Percentiles rank a stretch among this genome's conserved stretches.
Conservation (phyloP, 2,113 vertebrate species). For the Grammomys dolichurus region DNA sequence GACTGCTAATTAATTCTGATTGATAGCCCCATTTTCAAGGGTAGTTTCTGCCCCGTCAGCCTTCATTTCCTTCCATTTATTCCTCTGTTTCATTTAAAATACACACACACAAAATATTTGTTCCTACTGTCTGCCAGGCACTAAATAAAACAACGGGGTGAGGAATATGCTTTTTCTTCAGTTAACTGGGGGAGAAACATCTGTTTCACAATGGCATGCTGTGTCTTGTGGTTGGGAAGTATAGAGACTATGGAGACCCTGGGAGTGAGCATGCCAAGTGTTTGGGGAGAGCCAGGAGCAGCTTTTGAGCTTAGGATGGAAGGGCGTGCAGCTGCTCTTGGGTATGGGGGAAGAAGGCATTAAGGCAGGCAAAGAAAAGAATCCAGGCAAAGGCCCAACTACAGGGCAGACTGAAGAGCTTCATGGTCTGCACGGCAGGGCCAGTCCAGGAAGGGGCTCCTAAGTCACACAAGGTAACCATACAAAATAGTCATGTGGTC, state of each 20-base stretch:
- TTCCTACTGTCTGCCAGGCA: background rate
- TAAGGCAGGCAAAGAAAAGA: background rate
- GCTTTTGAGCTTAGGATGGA: background rate
- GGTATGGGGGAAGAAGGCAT: background rate
- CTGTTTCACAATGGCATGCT: background rate
- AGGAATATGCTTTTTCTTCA: background rate
- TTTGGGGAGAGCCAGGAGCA: background rate
- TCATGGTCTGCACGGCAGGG: background rate
- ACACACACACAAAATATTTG: background rate
- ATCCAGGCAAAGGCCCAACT: background rate
- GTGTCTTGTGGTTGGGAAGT: background rate
- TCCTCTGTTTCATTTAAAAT: constrained; percentile 39
- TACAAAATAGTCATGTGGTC: background rate
- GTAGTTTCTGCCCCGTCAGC: background rate
- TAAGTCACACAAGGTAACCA: background rate
- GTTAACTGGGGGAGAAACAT: background rate
- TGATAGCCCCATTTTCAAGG: constrained; percentile 29
- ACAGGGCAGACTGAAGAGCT: background rate
- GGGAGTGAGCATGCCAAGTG: background rate
- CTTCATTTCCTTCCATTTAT: background rate
- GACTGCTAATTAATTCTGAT: constrained; percentile 35
- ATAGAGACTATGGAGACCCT: background rate
- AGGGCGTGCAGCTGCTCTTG: background rate
- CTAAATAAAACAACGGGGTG: background rate
- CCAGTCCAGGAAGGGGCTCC: background rate